Evolutionary conservation across 2,113 vertebrate species (phyloP), one percentile per base, ranked within the genome.

Genomic region (Macaca nemestrina): DNA sequence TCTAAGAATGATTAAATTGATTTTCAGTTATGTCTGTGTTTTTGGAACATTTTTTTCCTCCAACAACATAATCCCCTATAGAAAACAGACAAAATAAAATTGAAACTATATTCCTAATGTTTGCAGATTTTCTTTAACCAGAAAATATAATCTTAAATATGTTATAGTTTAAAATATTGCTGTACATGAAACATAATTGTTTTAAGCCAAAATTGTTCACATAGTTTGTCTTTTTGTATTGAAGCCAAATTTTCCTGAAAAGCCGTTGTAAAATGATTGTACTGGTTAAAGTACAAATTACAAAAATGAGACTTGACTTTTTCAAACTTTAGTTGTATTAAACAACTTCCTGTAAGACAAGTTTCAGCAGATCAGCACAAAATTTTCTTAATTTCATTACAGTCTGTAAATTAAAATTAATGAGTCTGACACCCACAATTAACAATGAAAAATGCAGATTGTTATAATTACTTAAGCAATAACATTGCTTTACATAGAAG

Each of bases 381-480:
- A 99, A 99, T 99, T 99, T 99, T 99, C 99, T 99, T 99, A 99
- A 99, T 99, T 99, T 99, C 99, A 99, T 99, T 99, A 99, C 99
- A 99, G 98, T 99, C 99, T 99, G 99, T 99, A 99, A 99, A 99
- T 99, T 99, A 99, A 99, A 99, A 99, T 99, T 99, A 99, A 99
- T 99, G 99, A 99, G 98, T 99, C 99, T 99, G 99, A 99, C 99
- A 99, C 99, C 99, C 99, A 99, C 99, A 99, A 99, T 99, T 99
- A 99, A 99, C 99, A 99, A 99, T 99, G 99, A 99, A 99, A 99
- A 99, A 99, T 99, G 99, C 99, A 99, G 99, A 99, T 99, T 99
- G 99, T 99, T 99, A 99, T 99, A 99, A 99, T 99, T 99, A 99
- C 99, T 99, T 99, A 99, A 99, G 99, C 99, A 99, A 99, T 99